These are phyloP conservation scores for Gryon sp. DNA, from an alignment of 1,140 invertebrate genomes.

Conservation along the genomic window DNA sequence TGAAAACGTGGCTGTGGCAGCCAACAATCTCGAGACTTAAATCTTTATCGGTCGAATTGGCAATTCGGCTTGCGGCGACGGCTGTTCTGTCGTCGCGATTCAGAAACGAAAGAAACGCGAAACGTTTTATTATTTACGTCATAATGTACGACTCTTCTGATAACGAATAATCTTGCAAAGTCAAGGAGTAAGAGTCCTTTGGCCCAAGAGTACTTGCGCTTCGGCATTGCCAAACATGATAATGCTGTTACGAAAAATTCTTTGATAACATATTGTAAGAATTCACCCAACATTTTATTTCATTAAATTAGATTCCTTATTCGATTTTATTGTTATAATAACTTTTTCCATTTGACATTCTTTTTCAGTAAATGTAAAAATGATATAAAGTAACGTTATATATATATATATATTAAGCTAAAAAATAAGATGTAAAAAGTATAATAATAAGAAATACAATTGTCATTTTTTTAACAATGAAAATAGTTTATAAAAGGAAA, in stretches of 20 bases:
- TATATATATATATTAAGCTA: too few relatives aligned
- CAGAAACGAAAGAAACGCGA: constrained; percentile 49
- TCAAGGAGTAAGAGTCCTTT: constrained; percentile 48
- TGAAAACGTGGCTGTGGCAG: constrained; percentile 47
- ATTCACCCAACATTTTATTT: background rate
- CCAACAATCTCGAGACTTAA: constrained; percentile 54
- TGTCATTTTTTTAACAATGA: too few relatives aligned
- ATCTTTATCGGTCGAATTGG: constrained; percentile 62
- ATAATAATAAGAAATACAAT: too few relatives aligned
- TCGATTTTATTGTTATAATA: too few relatives aligned
- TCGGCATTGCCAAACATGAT: constrained; percentile 44
- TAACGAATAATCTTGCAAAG: constrained; percentile 43
- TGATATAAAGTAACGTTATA: too few relatives aligned
- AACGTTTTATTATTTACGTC: constrained; percentile 55
- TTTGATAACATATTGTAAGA: constrained; percentile 20
- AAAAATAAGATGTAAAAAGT: too few relatives aligned
- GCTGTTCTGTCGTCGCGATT: constrained; percentile 51
- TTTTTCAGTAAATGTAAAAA: too few relatives aligned
- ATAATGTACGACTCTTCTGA: constrained; percentile 41
- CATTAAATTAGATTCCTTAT: background rate
- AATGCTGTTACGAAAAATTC: constrained; percentile 37
- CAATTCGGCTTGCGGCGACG: constrained; percentile 47
- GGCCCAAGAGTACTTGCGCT: constrained; percentile 44
- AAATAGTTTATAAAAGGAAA: too few relatives aligned
- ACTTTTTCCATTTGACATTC: too few relatives aligned